Base-by-base conservation (phyloP, 1,140 invertebrate genomes). In the Drosophila athabasca region DNA sequence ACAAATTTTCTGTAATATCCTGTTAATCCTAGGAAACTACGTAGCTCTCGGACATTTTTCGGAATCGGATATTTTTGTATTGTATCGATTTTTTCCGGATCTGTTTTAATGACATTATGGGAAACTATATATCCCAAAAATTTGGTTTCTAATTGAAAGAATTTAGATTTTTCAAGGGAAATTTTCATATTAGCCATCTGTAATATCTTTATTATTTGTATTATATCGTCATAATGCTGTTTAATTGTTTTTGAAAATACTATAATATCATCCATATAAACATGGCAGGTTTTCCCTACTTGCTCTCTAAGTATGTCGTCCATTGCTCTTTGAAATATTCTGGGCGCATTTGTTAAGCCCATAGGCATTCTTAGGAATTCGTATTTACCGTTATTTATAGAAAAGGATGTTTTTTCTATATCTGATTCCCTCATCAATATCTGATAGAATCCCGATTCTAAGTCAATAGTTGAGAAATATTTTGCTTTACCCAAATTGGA, bases 171-270 rank as follows among this genome's bases (percentile, higher is more conserved):
- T 35, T 46, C 55, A 0, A 58, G 5, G 8, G 17, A 31, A 1
- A 58, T 58, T 22, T 58, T 58, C 55, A 58, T 58, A 3, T 58
- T 58, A 31, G 11, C 53, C 1, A 15, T 57, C 13, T 15, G 15
- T 11, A 57, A 57, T 11, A 57, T 57, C 11, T 44, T 45, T 3
- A 44, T 57, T 11, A 57, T 57, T 2, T 19, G 17, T 19, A 9
- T 29, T 17, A 57, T 17, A 2, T 29, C 19, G 2, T 5, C 5
- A 9, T 55, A 43, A 15, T 44, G 53, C 39, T 41, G 35, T 44
- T 26, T 15, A 7, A 57, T 29, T 29, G 54, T n/a, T 2, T 57
- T 31, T 3, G 43, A 57, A 13, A 45, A 57, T 17, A 45, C 29
- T 6, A 57, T 55, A 22, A 46, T 46, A 15, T 31, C 24, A n/a